Conservation (phyloP, 92 coral and sea anemone species). For the Actinostola sp. region DNA sequence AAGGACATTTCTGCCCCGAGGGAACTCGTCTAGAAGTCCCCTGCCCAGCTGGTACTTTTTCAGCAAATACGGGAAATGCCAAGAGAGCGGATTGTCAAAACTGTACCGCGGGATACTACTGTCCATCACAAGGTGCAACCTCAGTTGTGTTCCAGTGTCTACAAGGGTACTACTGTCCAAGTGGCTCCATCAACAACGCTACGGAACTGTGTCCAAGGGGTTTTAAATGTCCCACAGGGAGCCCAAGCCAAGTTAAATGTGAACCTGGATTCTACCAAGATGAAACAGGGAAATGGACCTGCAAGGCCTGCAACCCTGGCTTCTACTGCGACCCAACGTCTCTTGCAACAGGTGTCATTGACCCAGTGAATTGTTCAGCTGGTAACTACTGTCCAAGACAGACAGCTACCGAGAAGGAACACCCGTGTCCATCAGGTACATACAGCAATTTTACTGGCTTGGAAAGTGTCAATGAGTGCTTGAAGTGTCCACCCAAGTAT, state of each 20-base stretch:
- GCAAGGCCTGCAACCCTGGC: constrained; percentile 81
- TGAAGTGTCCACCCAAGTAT: constrained; percentile 74
- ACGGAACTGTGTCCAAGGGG: constrained; percentile 89
- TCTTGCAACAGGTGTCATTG: constrained; percentile 72
- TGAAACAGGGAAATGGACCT: constrained; percentile 78
- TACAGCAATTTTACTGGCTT: constrained; percentile 81
- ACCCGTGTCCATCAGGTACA: constrained; percentile 91
- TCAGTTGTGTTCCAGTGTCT: constrained; percentile 87
- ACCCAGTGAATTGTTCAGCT: constrained; percentile 85
- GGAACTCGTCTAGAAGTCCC: constrained; percentile 84
- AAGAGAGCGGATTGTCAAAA: constrained; percentile 77
- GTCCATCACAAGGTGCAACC: constrained; percentile 84
- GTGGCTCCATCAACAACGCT: constrained; percentile 84
- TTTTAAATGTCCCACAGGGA: constrained; percentile 82
- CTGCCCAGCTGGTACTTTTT: constrained; percentile 90
- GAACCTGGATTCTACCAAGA: constrained; percentile 90
- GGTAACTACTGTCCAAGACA: constrained; percentile 95
- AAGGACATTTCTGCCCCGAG: constrained; percentile 89
- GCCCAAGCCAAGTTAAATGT: constrained; percentile 72
- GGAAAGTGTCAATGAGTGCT: constrained; percentile 54
- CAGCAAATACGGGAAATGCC: constrained; percentile 79
- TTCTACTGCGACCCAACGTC: constrained; percentile 80
- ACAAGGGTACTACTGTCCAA: constrained; percentile 98
- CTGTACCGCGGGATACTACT: constrained; percentile 92
- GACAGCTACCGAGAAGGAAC: constrained; percentile 78